A percentile compares a stretch with the other conserved stretches of the same genome.
Conservation (phyloP, 2,888 invertebrate genomes). For the Sisyra nigra region DNA sequence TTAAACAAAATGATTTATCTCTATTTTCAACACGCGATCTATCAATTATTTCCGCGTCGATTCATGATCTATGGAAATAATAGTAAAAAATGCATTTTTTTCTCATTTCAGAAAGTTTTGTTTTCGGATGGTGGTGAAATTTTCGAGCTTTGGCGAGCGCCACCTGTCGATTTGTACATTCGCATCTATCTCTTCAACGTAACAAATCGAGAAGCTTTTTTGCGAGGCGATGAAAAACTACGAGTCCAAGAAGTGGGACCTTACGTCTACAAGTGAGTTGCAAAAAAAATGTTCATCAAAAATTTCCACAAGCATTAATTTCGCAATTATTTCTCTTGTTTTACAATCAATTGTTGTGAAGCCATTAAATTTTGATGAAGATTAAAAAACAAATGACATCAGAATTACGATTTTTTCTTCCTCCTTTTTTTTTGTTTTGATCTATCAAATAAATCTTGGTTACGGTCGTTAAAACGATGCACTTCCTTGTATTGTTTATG, state of each 20-base stretch:
- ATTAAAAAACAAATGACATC: no score
- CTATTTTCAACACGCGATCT: background rate
- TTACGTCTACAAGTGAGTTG: constrained; percentile 69
- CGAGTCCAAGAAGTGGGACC: constrained; percentile 67
- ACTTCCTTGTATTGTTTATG: no score
- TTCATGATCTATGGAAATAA: no score
- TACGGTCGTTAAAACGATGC: no score
- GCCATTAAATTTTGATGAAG: no score
- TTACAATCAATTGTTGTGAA: background rate
- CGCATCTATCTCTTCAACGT: constrained; percentile 70
- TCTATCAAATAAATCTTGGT: no score
- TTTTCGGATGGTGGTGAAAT: constrained; percentile 65
- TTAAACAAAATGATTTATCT: background rate
- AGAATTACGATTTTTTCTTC: no score
- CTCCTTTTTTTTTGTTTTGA: no score
- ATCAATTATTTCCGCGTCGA: background rate
- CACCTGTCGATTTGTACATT: constrained; percentile 62
- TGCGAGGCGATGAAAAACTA: constrained; percentile 54
- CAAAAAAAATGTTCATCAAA: no score
- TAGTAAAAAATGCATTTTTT: constrained; percentile 7
- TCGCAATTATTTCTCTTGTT: background rate
- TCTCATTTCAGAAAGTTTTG: constrained; percentile 46
- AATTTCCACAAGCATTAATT: no score
- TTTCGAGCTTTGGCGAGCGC: constrained; percentile 66
- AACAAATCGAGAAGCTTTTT: constrained; percentile 64